Evolutionary conservation across 2,113 vertebrate species (phyloP).

Genomic region (Oriolus oriolus): DNA sequence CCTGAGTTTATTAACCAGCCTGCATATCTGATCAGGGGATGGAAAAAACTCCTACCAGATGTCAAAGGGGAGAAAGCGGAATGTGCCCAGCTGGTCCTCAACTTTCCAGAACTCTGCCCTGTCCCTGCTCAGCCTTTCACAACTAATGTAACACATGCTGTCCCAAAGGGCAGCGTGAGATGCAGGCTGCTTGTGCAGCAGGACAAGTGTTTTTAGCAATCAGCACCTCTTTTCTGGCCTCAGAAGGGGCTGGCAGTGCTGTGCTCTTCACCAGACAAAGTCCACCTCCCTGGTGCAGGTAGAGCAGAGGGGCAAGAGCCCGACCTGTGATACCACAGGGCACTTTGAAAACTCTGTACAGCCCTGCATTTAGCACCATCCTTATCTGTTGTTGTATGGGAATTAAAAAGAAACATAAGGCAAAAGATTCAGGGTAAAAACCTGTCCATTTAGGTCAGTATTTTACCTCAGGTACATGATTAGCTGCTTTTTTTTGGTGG

Average conservation of each 20-base stretch:
- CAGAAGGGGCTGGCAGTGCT: neutral
- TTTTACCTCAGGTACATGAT: neutral
- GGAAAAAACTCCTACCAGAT: neutral
- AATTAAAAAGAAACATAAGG: neutral
- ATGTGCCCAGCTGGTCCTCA: neutral
- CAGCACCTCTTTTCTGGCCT: neutral
- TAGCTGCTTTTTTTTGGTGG: neutral
- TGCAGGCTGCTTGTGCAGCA: neutral
- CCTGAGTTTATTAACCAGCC: neutral
- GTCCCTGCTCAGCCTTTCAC: neutral
- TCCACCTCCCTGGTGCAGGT: rapidly evolving
- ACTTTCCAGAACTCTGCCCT: neutral
- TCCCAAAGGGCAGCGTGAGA: neutral
- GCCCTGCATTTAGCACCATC: neutral
- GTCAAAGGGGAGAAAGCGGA: neutral
- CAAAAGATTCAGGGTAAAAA: neutral
- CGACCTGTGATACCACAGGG: rapidly evolving
- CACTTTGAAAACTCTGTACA: neutral
- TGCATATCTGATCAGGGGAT: neutral
- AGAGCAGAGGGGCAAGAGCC: neutral
- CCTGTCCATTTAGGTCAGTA: neutral
- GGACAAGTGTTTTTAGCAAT: neutral
- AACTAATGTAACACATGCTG: neutral
- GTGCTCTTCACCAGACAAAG: neutral
- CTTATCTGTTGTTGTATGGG: neutral